A percentile compares a stretch with the other conserved stretches of the same genome.
These are phyloP conservation scores for Chloromyia formosa DNA, from an alignment of 2,888 invertebrate species.

Conservation along the genomic window DNA sequence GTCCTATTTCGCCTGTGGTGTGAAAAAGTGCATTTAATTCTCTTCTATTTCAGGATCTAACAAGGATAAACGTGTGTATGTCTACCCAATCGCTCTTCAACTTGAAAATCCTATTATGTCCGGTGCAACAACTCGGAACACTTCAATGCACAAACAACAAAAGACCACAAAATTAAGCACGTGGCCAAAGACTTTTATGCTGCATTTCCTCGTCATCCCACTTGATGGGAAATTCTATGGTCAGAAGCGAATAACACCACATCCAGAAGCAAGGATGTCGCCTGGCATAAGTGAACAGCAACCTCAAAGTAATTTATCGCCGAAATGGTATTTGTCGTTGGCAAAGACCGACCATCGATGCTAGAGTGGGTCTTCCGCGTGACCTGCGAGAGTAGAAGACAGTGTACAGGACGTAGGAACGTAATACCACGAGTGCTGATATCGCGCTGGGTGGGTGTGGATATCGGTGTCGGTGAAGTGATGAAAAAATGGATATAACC, in stretches of 20 bases:
- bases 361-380: not conserved
- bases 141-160: not conserved
- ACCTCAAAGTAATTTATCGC: conserved; percentile 29
- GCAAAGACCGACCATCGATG: conserved; percentile 16
- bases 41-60: too few relatives aligned
- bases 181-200: not conserved
- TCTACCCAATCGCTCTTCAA: too few relatives aligned
- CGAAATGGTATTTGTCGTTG: conserved; percentile 26
- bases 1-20: too few relatives aligned
- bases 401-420: too few relatives aligned
- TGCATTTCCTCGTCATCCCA: not conserved
- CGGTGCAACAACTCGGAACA: not conserved
- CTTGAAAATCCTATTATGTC: too few relatives aligned
- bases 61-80: too few relatives aligned
- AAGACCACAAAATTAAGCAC: not conserved
- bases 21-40: too few relatives aligned
- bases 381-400: too few relatives aligned
- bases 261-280: not conserved
- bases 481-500: too few relatives aligned
- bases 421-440: too few relatives aligned
- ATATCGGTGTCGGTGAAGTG: too few relatives aligned
- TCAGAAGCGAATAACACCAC: not conserved
- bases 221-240: not conserved
- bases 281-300: not conserved
- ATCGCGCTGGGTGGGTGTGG: too few relatives aligned